Base-by-base conservation (phyloP, 2,888 invertebrate species). In the Aphodius sticticus region DNA sequence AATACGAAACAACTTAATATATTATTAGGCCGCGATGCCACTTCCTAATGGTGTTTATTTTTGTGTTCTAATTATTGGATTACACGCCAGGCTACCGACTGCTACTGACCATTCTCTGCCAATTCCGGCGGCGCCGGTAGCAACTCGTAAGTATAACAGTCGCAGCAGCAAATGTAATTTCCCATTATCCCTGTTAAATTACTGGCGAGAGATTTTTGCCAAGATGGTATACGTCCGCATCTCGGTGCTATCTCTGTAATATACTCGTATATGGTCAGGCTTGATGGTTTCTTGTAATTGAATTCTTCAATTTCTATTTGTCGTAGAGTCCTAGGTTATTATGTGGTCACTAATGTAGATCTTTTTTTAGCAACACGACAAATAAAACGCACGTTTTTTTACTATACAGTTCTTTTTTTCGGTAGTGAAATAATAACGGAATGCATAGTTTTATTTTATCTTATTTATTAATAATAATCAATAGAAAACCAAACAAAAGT, bases 41-140 rank as follows among this genome's bases (percentile, higher is more conserved):
- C 74, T 74, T 74, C 74, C 74, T 74, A 74, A 74, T 74, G 36
- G 74, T n/a, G 74, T n/a, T n/a, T n/a, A 74, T 74, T 74, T 74
- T 74, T 74, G 37, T 37, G 74, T 74, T 74, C 74, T 74, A 74
- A 74, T 74, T 74, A 74, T 74, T 26, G 16, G 26, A 70, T 53
- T 53, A 53, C 53, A 53, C 53, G 53, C 9, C 53, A 53, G 53
- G 53, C 53, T 53, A 53, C 53, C 53, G 53, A 9, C 53, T 53
- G 3, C 26, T 53, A 12, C 53, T 12, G 53, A 12, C 53, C 53
- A 53, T 53, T 53, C 53, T 53, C 53, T 53, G 12, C 53, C 9
- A 53, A 26, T 26, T 26, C 26, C 26, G 53, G 9, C 7, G 12
- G 12, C 53, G 53, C 53, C 53, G 53, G 53, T 53, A 53, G 53